Base-by-base conservation (phyloP, 2,797 vertebrate genomes). In the Coregonus suidteri region DNA sequence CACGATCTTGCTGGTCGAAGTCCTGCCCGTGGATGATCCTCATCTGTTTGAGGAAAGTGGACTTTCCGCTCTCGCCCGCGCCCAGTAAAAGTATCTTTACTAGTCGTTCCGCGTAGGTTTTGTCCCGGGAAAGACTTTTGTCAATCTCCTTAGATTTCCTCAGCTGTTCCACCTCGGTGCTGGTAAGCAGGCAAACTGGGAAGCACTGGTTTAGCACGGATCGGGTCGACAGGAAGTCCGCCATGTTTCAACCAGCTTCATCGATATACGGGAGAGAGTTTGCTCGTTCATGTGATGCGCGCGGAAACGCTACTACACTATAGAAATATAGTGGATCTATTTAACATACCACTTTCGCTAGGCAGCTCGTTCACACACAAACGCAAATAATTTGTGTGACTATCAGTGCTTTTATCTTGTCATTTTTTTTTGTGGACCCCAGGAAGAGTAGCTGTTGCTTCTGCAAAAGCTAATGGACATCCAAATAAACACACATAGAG, bases 11-110 rank as follows among this genome's bases (percentile, higher is more conserved):
- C 86, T 96, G 96, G 92, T 99, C 97, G 95, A 97, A 99, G 93
- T 98, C 97, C 92, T 97, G 95, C 68, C 98, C 97, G 93, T 98
- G 97, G 92, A 98, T 98, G 95, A 98, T 98, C 90, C 97, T 94
- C 98, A 98, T 99, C 95, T 99, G 97, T 92, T 98, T 98, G 86
- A 99, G 95, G 94, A 99, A 99, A 84, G 97, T 99, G 86, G 96
- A 97, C 94, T 99, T 98, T 94, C 98, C 98, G 94, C 97, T 98
- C 92, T 99, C 98, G 81, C 97, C 98, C 15, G 97, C 97, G 83
- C 97, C 97, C 78, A 98, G 94, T 86, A 99, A 92, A 88, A 99
- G 91, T 91, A 98, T 98, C 95, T 98, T 98, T 73, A 98, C 97
- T 64, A 98, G 93, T 80, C 96, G 95, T 83, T 97, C 97, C 83